These are phyloP conservation scores for Battus philenor DNA, from an alignment of 1,140 invertebrate genomes.

Conservation along the genomic window DNA sequence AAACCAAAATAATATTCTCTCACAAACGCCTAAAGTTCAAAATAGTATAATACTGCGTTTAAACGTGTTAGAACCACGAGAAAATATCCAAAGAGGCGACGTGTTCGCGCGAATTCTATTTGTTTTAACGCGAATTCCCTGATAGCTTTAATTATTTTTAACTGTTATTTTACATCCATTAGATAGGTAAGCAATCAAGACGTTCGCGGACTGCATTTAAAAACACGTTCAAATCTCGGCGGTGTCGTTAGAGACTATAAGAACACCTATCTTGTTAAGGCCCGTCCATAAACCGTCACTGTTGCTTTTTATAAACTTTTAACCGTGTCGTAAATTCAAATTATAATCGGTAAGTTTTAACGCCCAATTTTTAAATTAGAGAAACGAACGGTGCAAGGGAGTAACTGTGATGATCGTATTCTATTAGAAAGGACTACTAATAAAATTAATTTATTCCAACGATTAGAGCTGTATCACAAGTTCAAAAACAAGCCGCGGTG, in stretches of 20 bases:
- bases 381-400: slow-evolving; percentile 49
- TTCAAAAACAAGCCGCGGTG: slow-evolving; percentile 61
- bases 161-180: slow-evolving; percentile 7
- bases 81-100: slow-evolving; percentile 64
- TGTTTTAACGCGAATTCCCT: slow-evolving; percentile 56
- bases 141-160: slow-evolving; percentile 39
- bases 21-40: slow-evolving; percentile 25
- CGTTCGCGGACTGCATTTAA: slow-evolving; percentile 16
- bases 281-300: slow-evolving; percentile 39
- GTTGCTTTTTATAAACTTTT: slow-evolving; percentile 48
- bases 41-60: slow-evolving; percentile 17
- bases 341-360: slow-evolving; percentile 66
- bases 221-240: slow-evolving; percentile 24
- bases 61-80: slow-evolving; percentile 55
- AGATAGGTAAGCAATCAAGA: slow-evolving; percentile 1
- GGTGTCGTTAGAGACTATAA: slow-evolving; percentile 29
- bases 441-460: slow-evolving; percentile 74
- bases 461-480: slow-evolving; percentile 62
- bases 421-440: slow-evolving; percentile 71
- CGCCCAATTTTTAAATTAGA: slow-evolving; percentile 68
- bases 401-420: slow-evolving; percentile 47
- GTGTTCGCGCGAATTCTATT: slow-evolving; percentile 62
- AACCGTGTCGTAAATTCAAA: slow-evolving; percentile 65
- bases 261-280: slow-evolving; percentile 50
- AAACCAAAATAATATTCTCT: slow-evolving; percentile 29